Evolutionary conservation across 2,113 vertebrate genomes (phyloP), one percentile per base, ranked within the genome.

Genomic region (Numida meleagris): DNA sequence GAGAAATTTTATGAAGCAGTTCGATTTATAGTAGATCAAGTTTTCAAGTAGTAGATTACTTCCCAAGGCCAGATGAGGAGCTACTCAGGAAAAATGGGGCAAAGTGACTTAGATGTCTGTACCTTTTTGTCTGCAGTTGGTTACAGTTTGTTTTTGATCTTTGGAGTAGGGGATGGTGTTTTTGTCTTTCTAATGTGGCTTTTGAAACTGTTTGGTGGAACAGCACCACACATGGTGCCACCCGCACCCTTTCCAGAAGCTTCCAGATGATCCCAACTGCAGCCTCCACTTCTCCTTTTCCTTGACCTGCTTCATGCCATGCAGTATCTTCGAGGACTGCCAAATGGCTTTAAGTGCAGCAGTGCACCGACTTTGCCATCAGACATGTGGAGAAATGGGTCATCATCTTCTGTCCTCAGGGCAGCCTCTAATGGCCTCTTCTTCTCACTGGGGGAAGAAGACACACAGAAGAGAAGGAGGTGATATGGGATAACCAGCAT

Each of bases 251-350:
- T 82, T 74, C 67, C 14, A 43, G 77, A 82, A 82, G 12, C 11
- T 82, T 78, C 59, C 25, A 12, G 25, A 11, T 2, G 2, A n/a
- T 51, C 14, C 33, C 23, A 33, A 19, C 31, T 31, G 7, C 27
- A 43, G 11, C 27, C 33, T 38, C 20, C 5, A 5, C 19, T 48
- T 50, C 12, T n/a, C 12, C 10, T 34, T 71, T 12, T 65, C 34
- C 42, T 14, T 14, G 9, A 34, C 33, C 12, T 25, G 3, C 12
- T 42, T 21, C 10, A 12, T 33, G 34, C 21, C 12, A 13, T 3
- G 2, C 36, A 24, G 20, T 15, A 17, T 55, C 10, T 33, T 0
- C 0, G 34, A 18, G 75, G 14, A 13, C n/a, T 14, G n/a, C n/a
- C 5, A 4, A 19, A 34, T 8, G n/a, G 21, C 33, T 24, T 34